Evolutionary conservation across 92 coral and sea anemone genomes (phyloP), one percentile per base, ranked within the genome.

Genomic region (Parazoanthus swiftii): DNA sequence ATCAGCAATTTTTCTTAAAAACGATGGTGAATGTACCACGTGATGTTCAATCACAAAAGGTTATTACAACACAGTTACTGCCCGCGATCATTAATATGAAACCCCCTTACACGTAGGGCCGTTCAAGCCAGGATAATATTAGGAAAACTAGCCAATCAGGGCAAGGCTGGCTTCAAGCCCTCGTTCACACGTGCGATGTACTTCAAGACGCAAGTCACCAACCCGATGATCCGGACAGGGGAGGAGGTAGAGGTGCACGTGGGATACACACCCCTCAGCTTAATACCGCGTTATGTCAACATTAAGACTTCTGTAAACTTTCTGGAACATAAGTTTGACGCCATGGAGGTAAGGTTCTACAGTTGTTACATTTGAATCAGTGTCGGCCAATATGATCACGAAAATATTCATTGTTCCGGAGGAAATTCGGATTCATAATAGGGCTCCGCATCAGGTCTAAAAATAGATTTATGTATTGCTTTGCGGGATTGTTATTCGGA

Each of bases 241-340:
- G 87, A 84, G 78, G 65, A 84, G 2, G 7, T 89, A n/a, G 89
- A 89, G 67, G 0, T 76, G 2, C 86, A 89, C 42, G 16, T 33
- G 48, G 92, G 88, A 4, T 89, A 92, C 86, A 89, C 92, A 13
- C 83, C 90, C 2, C 36, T 89, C 6, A 92, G 94, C 51, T 71
- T 77, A 0, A 39, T 92, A n/a, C 92, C 94, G 43, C 88, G 94
- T 36, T 89, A 56, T 59, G 50, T 92, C 63, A 89, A 86, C 81
- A 23, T 89, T 37, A 92, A 82, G 78, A 86, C 72, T 26, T 86
- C 85, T 21, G 35, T 89, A 37, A 89, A 59, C 18, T 18, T 86
- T n/a, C 38, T 85, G 37, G 89, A 84, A n/a, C 65, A 86, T 46
- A 50, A 85, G 48, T 18, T 89, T 8, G 90, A 92, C 11, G 82